These are phyloP conservation scores for Sarcophilus harrisii DNA, from an alignment of 2,797 vertebrate genomes.

Conservation along the genomic window DNA sequence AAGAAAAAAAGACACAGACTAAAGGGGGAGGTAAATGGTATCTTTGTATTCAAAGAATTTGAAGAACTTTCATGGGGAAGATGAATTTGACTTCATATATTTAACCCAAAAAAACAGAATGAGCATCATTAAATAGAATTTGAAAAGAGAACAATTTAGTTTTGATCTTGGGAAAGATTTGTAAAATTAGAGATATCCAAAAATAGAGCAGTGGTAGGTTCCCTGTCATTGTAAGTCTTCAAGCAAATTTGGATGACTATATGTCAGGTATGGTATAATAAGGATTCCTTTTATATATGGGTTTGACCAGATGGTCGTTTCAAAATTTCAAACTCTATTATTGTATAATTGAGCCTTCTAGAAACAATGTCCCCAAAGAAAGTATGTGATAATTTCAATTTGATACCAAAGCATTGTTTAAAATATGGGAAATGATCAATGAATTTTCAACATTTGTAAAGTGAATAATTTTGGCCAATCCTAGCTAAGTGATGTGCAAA, in stretches of 20 bases:
- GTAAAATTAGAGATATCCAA: background rate
- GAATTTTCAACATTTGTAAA: background rate
- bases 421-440: background rate
- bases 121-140: background rate
- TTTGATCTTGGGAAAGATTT: background rate
- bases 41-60: background rate
- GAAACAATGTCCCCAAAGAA: background rate
- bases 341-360: background rate
- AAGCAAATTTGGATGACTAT: background rate
- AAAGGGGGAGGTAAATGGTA: background rate
- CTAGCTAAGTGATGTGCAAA: background rate
- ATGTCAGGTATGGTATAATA: background rate
- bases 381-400: background rate
- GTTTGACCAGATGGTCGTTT: background rate
- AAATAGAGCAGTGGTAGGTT: background rate
- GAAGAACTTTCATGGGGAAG: background rate
- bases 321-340: background rate
- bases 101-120: background rate
- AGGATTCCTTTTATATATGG: background rate
- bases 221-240: background rate
- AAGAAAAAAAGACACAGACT: background rate
- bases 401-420: background rate
- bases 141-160: background rate
- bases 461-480: background rate
- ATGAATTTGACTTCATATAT: background rate